Conservation (phyloP, 2,888 invertebrate genomes). For the Cancer borealis region DNA sequence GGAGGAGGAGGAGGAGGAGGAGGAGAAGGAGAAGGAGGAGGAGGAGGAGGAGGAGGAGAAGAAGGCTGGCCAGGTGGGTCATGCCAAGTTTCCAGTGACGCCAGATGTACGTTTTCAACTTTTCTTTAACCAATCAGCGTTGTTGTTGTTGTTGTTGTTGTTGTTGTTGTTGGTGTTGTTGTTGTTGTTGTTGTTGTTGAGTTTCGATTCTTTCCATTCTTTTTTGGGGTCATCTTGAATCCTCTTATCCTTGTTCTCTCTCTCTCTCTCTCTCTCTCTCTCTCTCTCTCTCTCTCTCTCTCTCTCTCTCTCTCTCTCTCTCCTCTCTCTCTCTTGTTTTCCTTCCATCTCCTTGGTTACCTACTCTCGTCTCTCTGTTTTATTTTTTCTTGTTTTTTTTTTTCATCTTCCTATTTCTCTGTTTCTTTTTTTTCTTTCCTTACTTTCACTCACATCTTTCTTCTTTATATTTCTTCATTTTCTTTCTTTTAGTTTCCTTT, state of each 20-base stretch:
- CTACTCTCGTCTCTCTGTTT: not conserved
- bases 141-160: not conserved
- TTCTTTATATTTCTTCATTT: not conserved
- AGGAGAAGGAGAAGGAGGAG: not conserved
- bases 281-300: slow-evolving; percentile 1
- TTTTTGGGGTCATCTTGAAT: not conserved
- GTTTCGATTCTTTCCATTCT: not conserved
- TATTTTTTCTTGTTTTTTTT: not conserved
- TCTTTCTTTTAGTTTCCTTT: not conserved
- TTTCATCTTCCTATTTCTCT: not conserved
- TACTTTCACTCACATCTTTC: not conserved
- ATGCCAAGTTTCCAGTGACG: not conserved
- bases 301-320: slow-evolving; percentile 1
- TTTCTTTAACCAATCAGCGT: not conserved
- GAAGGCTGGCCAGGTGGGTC: not conserved
- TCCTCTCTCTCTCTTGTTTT: not conserved
- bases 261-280: not conserved
- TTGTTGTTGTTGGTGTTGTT: not conserved
- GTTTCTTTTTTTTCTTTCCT: not conserved
- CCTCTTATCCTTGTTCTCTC: not conserved
- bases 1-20: not conserved
- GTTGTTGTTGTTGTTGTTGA: not conserved
- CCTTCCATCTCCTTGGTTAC: not conserved
- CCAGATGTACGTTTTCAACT: not conserved
- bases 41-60: not conserved